Percentiles rank a stretch among this genome's conserved stretches.
These are phyloP conservation scores for Lethrus apterus DNA, from an alignment of 1,140 invertebrate species.

Conservation along the genomic window DNA sequence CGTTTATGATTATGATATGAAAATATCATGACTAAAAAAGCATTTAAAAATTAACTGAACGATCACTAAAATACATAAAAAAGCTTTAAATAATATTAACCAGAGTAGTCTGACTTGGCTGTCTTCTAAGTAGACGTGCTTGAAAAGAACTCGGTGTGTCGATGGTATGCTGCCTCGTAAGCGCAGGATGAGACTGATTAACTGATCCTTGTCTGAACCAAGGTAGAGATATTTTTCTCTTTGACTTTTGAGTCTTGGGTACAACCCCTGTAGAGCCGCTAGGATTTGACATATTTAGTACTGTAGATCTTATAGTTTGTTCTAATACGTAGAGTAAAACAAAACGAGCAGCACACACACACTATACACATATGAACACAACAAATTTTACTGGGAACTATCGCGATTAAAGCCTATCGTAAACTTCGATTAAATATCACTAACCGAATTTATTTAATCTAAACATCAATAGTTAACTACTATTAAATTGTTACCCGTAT, in stretches of 20 bases:
- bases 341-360: slow-evolving; percentile 1
- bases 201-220: slow-evolving; percentile 79
- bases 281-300: slow-evolving; percentile 12
- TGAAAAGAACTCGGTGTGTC: slow-evolving; percentile 79
- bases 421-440: slow-evolving; percentile 3
- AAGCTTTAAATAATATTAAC: slow-evolving; percentile 33
- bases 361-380: not conserved
- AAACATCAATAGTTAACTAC: too few relatives aligned
- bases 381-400: not conserved
- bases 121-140: slow-evolving; percentile 53
- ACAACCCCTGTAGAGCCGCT: slow-evolving; percentile 39
- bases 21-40: not conserved
- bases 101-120: slow-evolving; percentile 47
- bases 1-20: not conserved
- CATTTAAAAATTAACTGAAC: not conserved
- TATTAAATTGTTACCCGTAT: slow-evolving; percentile 12
- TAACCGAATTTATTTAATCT: not conserved
- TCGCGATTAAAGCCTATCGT: not conserved
- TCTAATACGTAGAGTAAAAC: slow-evolving; percentile 1
- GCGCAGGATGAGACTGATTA: slow-evolving; percentile 56
- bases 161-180: slow-evolving; percentile 80
- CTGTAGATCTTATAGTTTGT: not conserved
- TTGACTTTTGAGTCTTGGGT: slow-evolving; percentile 55
- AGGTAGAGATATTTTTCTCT: slow-evolving; percentile 78
- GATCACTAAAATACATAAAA: slow-evolving; percentile 4